Evolutionary conservation across 2,113 vertebrate species (phyloP), one percentile per base, ranked within the genome.

Genomic region (Phrynosoma platyrhinos): DNA sequence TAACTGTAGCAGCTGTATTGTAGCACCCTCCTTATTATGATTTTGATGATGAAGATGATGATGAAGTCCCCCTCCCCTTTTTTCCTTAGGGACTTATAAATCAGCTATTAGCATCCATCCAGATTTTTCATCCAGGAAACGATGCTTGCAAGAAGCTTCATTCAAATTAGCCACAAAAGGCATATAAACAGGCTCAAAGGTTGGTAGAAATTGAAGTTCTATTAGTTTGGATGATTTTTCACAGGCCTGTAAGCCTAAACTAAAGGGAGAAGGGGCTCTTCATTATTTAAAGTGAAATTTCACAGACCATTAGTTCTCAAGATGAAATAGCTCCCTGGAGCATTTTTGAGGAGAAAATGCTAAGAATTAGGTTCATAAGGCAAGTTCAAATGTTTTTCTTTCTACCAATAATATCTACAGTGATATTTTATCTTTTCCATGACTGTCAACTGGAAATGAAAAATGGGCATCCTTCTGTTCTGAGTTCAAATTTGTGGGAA

Each of bases 211-310:
- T 21, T 23, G 47, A 78, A 74, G 85, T 91, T 81, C 53, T 32
- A 1, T 83, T 85, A 27, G 9, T 55, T 85, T 92, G 79, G 84
- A 69, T 90, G 64, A 77, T 69, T 83, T 82, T 91, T 89, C 90
- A 83, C 66, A 66, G 36, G 91, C 58, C 77, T 92, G 27, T 4
- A 62, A 83, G 83, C 91, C 80, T 86, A 78, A 89, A 86, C 66
- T 27, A 52, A 32, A 14, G 52, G 62, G 53, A 16, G 58, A 9
- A 53, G 69, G 30, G 32, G 40, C 80, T 80, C 93, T 92, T 91
- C 87, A 81, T 87, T 72, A 95, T 95, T 95, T 94, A 94, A 94
- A 95, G 88, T 94, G 94, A 95, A 95, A 95, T 95, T 95, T 94
- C 94, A 94, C 93, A 94, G 94, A 89, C 93, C 93, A 94, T 95